Conservation (phyloP, 2,888 invertebrate species). For the Tanytarsus gracilentus region DNA sequence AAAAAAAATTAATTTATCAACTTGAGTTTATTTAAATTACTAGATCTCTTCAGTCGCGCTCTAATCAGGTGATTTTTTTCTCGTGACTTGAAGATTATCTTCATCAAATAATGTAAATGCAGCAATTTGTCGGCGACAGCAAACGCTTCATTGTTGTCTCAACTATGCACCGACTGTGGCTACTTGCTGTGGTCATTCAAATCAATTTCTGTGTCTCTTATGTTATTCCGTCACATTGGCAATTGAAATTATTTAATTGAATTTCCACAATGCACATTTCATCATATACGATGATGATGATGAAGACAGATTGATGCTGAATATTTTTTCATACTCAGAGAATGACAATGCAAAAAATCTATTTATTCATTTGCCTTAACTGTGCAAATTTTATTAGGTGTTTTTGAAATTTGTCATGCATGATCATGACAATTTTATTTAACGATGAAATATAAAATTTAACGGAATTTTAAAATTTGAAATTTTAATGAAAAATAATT, state of each 20-base stretch:
- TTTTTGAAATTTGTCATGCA: too few species aligned
- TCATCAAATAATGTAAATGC: background rate
- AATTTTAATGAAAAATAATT: background rate
- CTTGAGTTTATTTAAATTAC: too few species aligned
- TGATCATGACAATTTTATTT: background rate
- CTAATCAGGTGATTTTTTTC: constrained; percentile 11
- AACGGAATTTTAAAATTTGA: background rate
- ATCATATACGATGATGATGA: background rate
- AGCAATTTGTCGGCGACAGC: too few species aligned
- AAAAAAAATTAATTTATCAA: too few species aligned
- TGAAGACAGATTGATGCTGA: constrained; percentile 17
- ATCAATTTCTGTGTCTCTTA: background rate
- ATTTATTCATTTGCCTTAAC: too few species aligned
- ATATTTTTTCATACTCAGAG: background rate
- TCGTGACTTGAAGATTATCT: constrained; percentile 12
- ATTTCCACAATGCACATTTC: constrained; percentile 3
- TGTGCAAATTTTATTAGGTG: too few species aligned
- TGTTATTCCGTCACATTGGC: constrained; percentile 12
- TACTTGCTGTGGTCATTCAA: background rate
- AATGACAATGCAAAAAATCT: background rate
- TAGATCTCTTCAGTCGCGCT: too few species aligned
- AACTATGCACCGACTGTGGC: too few species aligned
- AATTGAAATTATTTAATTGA: constrained; percentile 21
- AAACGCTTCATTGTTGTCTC: too few species aligned
- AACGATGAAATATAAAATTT: background rate